Evolutionary conservation across 2,113 vertebrate genomes (phyloP), one percentile per base, ranked within the genome.

Genomic region (Centropus bengalensis): DNA sequence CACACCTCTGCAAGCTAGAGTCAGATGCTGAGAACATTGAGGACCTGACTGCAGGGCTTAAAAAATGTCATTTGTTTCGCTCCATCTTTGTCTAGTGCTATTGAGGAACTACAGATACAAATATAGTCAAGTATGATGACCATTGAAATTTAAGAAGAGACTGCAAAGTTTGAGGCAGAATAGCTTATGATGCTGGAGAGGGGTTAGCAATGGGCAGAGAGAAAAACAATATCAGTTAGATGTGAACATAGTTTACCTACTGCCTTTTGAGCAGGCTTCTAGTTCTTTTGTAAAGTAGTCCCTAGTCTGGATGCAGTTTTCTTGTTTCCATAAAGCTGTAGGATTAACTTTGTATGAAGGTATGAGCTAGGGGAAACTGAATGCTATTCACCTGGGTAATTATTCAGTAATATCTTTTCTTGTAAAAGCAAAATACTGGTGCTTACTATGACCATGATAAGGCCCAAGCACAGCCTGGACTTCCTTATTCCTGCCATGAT

Each of bases 1-100:
- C 92, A 96, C 94, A 95, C 94, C 92, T 97, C 94, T 96, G 91
- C 94, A 95, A 91, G 93, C 93, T 94, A 40, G 62, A 96, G 92
- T 97, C 94, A 93, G 94, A 94, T 96, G 93, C 92, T 90, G 86
- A 79, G 80, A 97, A 95, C 90, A 73, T 10, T 79, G 88, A 96
- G 92, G 94, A 96, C 95, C 62, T 73, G 66, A 90, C 81, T 92
- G 42, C 59, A 91, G 82, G 71, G 71, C 62, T 84, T 66, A 74
- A 86, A 93, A 92, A 30, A 24, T 6, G 2, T 78, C 47, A 14
- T 78, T 86, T 77, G 89, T 78, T 84, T 74, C 49, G 26, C 30
- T 92, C 66, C 38, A 14, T 58, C 56, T 64, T 81, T 93, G 73
- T 27, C 27, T 8, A 2, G 44, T 52, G 73, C 36, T 86, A 3